phyloP scores from a whole-genome alignment of 2,888 invertebrate species.

The Parnassius mnemosyne region DNA sequence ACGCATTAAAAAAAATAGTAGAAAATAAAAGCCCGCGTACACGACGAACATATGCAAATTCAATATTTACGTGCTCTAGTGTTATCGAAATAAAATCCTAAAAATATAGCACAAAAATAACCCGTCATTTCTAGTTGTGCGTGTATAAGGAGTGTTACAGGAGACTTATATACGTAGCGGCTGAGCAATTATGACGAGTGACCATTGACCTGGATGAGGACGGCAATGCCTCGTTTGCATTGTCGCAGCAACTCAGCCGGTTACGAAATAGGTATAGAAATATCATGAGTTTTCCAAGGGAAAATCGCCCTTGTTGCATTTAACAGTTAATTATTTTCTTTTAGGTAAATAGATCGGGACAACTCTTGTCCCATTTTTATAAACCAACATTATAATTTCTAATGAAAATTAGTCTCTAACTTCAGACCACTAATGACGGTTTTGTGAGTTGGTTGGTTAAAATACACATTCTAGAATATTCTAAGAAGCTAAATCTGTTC shows the following conservation, averaged over 20 bases:
- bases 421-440: too few species aligned
- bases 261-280: conserved; percentile 27
- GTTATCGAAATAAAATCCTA: conserved; percentile 5
- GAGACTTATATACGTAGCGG: conserved; percentile 28
- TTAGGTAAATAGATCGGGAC: too few species aligned
- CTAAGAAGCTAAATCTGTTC: too few species aligned
- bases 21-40: background rate
- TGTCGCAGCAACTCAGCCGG: conserved; percentile 12
- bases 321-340: too few species aligned
- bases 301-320: conserved; percentile 1
- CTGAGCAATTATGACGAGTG: conserved; percentile 46
- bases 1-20: background rate
- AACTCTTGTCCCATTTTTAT: too few species aligned
- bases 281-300: conserved; percentile 4
- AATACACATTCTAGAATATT: too few species aligned
- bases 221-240: conserved; percentile 32
- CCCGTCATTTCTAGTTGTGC: conserved; percentile 18
- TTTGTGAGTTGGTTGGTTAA: too few species aligned
- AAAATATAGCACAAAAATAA: conserved; percentile 10
- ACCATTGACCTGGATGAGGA: conserved; percentile 37
- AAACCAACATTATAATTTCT: too few species aligned
- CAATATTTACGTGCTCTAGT: conserved; percentile 12
- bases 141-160: conserved; percentile 28
- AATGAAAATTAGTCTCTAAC: too few species aligned
- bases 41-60: conserved; percentile 1